Evolutionary conservation across 2,888 invertebrate genomes (phyloP), one percentile per base, ranked within the genome.

Genomic region (Ornithoptera alexandrae): DNA sequence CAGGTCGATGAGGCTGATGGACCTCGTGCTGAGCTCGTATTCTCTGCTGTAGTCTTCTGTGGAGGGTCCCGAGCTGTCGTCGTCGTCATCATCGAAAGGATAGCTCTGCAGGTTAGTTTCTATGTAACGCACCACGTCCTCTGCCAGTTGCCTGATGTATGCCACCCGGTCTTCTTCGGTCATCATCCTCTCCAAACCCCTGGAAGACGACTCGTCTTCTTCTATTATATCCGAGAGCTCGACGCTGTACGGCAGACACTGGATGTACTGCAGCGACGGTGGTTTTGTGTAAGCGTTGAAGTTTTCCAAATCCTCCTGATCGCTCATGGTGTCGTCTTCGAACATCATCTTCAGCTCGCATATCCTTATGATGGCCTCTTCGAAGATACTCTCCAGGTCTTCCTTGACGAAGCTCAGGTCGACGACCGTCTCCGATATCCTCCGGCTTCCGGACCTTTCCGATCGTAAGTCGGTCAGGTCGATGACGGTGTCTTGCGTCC

Each of bases 161-260:
- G 76, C 71, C 30, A 86, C 72, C 68, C 81, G 80, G 68, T 89
- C 88, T 59, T 84, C 81, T 70, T 84, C 81, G 0, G 85, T 81
- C 18, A 76, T 67, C 72, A 81, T 84, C 59, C 82, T 80, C 10
- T 86, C 87, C 20, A 80, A 62, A 7, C 75, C 77, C 74, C 81
- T 81, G 42, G 87, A 88, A 0, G 91, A 90, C 0, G 85, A 84
- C 73, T 92, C 92, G 24, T 92, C 92, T 80, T 92, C 92, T 77
- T 92, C 92, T 24, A 90, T 72, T 17, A 92, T 92, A 74, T 92
- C 92, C 1, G 92, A 92, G 12, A 92, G 67, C 66, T 92, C 92
- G 1, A 91, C 86, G 70, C 92, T 91, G 66, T 85, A 91, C 0
- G 88, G 89, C 46, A 88, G 70, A 72, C 82, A 83, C 59, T 85